Percentiles rank a stretch among this genome's conserved stretches.
phyloP scores from a whole-genome alignment of 2,113 vertebrate species.

The Brachyhypopomus gauderio region DNA sequence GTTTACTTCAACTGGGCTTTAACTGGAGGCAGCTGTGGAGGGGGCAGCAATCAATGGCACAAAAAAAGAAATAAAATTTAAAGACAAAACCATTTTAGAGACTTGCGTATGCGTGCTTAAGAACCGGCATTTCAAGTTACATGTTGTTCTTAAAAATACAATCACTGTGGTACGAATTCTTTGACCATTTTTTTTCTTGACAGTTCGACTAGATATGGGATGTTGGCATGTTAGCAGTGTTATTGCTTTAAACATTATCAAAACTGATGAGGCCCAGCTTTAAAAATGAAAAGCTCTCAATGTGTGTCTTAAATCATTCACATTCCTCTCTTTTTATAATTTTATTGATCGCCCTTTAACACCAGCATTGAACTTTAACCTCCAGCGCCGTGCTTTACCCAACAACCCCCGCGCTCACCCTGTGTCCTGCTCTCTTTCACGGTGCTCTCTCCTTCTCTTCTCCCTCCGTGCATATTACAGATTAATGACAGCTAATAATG shows the following conservation, averaged over 20 bases:
- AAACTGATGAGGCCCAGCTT: background rate
- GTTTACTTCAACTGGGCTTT: conserved; percentile 77
- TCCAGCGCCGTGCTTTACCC: conserved; percentile 67
- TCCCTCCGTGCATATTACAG: conserved; percentile 84
- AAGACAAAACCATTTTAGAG: conserved; percentile 54
- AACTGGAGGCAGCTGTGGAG: conserved; percentile 7
- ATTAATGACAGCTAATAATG: conserved; percentile 99
- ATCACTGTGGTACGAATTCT: background rate
- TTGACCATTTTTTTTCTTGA: background rate
- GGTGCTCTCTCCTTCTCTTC: conserved; percentile 60
- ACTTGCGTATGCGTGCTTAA: conserved; percentile 4
- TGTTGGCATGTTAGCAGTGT: background rate
- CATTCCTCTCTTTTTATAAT: conserved; percentile 44
- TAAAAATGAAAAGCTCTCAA: background rate
- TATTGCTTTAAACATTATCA: conserved; percentile 15
- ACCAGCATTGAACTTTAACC: conserved; percentile 77
- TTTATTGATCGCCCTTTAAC: conserved; percentile 62
- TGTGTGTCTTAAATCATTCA: conserved; percentile 34
- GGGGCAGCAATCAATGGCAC: conserved; percentile 64
- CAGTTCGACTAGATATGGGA: background rate
- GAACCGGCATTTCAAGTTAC: background rate
- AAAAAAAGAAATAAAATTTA: conserved; percentile 61
- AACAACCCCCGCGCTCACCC: conserved; percentile 50
- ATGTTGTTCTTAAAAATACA: background rate
- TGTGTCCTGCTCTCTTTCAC: conserved; percentile 66